phyloP scores from a whole-genome alignment of 2,888 invertebrate species.

The Trichogramma evanescens region DNA sequence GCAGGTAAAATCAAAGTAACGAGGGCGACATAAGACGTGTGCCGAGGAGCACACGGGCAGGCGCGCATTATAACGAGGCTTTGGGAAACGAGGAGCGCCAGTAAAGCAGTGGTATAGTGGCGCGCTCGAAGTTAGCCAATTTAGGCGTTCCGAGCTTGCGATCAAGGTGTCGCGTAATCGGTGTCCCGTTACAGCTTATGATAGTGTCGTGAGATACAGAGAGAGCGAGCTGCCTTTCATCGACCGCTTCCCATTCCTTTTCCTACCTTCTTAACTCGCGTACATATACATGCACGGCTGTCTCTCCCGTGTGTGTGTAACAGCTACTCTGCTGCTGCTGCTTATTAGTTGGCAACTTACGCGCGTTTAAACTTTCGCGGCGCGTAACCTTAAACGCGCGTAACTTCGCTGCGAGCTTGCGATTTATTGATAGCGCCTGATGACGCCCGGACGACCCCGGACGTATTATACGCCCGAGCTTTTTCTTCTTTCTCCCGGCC shows the following conservation, averaged over 20 bases:
- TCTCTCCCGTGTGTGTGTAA: too few species aligned
- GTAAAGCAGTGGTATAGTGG: neutral
- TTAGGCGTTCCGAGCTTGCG: constrained; percentile 32
- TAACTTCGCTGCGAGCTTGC: neutral
- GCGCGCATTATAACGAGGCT: neutral
- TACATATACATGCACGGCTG: too few species aligned
- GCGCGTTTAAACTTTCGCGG: constrained; percentile 29
- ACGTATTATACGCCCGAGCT: too few species aligned
- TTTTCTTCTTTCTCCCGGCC: too few species aligned
- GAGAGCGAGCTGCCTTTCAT: constrained; percentile 25
- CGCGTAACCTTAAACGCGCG: constrained; percentile 15
- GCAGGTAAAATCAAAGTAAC: too few species aligned
- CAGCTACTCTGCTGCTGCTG: constrained; percentile 4
- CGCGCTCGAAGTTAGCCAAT: constrained; percentile 39
- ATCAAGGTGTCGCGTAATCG: constrained; percentile 39
- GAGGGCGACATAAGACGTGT: too few species aligned
- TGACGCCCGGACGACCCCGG: neutral
- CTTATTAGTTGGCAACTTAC: constrained; percentile 44
- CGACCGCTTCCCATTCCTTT: constrained; percentile 21
- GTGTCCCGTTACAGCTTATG: constrained; percentile 33
- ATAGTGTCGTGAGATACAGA: constrained; percentile 23
- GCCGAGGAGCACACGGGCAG: neutral
- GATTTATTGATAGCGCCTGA: constrained; percentile 21
- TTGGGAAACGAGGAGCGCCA: too few species aligned
- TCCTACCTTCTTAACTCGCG: too few species aligned